Evolutionary conservation across 2,113 vertebrate species (phyloP).

Genomic region (Chaetura pelagica): DNA sequence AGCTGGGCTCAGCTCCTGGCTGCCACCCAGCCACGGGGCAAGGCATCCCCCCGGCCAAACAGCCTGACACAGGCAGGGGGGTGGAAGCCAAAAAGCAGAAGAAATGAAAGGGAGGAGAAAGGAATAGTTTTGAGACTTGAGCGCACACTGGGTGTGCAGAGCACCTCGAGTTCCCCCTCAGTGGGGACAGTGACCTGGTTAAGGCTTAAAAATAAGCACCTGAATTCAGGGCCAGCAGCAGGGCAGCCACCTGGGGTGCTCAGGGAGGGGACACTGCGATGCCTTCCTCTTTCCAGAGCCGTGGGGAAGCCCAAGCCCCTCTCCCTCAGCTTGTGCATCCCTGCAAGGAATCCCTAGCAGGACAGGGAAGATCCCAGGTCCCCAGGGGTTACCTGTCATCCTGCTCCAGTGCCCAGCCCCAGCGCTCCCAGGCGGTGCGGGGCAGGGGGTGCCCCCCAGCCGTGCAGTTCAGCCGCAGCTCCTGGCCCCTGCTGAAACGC

Average conservation of each 20-base stretch:
- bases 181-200: neutral
- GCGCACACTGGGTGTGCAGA: neutral
- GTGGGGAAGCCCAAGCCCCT: neutral
- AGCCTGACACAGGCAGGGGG: neutral
- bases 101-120: neutral
- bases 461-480: slow-evolving; percentile 84
- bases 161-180: fast-evolving
- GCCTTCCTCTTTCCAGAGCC: neutral
- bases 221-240: neutral
- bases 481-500: slow-evolving; percentile 80
- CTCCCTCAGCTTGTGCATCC: fast-evolving
- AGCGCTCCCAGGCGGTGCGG: slow-evolving; percentile 82
- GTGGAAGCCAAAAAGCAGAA: neutral
- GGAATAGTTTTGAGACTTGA: neutral
- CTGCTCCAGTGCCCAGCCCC: slow-evolving; percentile 75
- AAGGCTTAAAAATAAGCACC: neutral
- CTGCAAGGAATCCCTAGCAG: fast-evolving
- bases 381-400: slow-evolving; percentile 48
- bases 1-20: neutral
- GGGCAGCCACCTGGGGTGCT: neutral
- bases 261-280: fast-evolving
- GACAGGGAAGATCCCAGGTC: neutral
- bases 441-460: slow-evolving; percentile 83
- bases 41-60: fast-evolving
- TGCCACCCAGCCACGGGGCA: fast-evolving